Conservation (phyloP, 1,140 invertebrate genomes). For the Zophobas morio region DNA sequence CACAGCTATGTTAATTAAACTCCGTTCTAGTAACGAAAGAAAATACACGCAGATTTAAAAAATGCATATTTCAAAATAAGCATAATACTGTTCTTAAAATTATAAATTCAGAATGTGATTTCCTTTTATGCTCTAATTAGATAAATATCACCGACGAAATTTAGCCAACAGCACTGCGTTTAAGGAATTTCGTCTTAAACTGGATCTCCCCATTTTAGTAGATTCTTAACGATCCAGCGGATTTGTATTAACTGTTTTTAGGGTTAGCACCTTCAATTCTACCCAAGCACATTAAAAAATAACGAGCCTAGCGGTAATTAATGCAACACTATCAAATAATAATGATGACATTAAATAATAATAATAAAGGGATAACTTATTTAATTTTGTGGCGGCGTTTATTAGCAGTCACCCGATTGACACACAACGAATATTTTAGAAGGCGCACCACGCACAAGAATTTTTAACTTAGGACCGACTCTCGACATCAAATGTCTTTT, state of each 20-base stretch:
- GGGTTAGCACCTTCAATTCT: slow-evolving; percentile 8
- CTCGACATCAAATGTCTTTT: too few relatives aligned
- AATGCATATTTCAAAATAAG: too few relatives aligned
- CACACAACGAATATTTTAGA: too few relatives aligned
- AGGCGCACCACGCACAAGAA: too few relatives aligned
- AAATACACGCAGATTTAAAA: background rate
- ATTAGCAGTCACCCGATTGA: too few relatives aligned
- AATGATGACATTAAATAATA: too few relatives aligned
- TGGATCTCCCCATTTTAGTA: background rate
- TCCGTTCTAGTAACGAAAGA: background rate
- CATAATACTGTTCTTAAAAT: too few relatives aligned
- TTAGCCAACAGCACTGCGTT: background rate
- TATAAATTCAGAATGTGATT: background rate
- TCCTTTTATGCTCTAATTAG: background rate
- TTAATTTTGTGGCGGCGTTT: too few relatives aligned
- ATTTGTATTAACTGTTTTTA: slow-evolving; percentile 4
- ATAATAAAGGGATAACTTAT: too few relatives aligned
- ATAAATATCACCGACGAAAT: background rate
- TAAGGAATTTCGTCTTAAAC: slow-evolving; percentile 1
- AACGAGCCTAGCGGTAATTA: background rate
- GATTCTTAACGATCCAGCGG: slow-evolving; percentile 6
- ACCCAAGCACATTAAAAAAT: background rate
- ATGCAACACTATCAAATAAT: too few relatives aligned
- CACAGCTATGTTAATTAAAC: too few relatives aligned
- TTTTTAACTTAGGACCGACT: too few relatives aligned